Base-by-base conservation (phyloP, 2,113 vertebrate species). In the Mormoops blainvillei region DNA sequence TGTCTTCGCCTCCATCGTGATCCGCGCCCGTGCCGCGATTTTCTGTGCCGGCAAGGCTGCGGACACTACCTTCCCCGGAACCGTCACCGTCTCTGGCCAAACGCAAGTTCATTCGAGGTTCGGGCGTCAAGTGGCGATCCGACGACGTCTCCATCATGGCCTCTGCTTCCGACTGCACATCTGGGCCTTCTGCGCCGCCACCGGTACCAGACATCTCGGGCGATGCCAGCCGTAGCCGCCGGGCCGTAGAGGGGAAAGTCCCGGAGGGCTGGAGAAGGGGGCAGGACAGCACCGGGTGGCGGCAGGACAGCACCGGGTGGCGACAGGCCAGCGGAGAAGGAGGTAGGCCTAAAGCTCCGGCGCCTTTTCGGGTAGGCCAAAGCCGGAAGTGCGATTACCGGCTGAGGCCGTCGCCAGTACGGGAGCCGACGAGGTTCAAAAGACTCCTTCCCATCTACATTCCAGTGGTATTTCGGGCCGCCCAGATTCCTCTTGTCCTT, bases 1-100 rank as follows among this genome's bases (percentile, higher is more conserved):
- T 36, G 16, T 19, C 65, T 11, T 15, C 16, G 1, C 99, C 99
- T 8, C 98, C 98, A 13, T 98, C 98, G 0, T 89, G 95, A 89
- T 96, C 97, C 0, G 63, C 93, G 26, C 96, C 78, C 0, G 91
- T 89, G 26, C 33, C 45, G 41, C 67, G 83, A 56, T 92, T 92
- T 87, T 96, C 96, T 0, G 80, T 41, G 70, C 87, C 77, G 6
- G 63, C 45, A 1, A 89, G 87, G 41, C 38, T 80, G 15, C 84
- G 87, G 52, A 41, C 89, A 9, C 94, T 94, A 10, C 78, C 94
- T n/a, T 33, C 11, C 0, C 9, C 3, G 33, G 31, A 2, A 12
- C 48, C 10, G 2, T n/a, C 31, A 7, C 74, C 19, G 5, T 36
- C 16, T n/a, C 74, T 6, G 43, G 73, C 10, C 28, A 98, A 70